Evolutionary conservation across 2,888 invertebrate species (phyloP), one percentile per base, ranked within the genome.

Genomic region (Pseudeuparius sepicola): DNA sequence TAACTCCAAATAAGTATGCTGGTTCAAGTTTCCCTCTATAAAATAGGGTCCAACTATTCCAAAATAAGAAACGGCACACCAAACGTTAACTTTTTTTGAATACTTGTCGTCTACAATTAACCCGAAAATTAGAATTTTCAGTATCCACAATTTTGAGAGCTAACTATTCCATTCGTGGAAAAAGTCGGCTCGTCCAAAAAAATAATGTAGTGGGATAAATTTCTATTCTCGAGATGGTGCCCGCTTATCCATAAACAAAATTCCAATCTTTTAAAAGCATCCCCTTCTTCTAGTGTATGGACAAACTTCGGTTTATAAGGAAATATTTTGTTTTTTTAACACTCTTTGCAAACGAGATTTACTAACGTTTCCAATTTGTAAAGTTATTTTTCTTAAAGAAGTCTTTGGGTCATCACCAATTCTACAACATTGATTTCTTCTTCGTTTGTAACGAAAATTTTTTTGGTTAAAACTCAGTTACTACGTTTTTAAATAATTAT

Each of bases 121-220:
- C n/a, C n/a, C n/a, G n/a, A n/a, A n/a, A n/a, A n/a, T n/a, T n/a
- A n/a, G n/a, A n/a, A n/a, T n/a, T n/a, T n/a, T n/a, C n/a, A n/a
- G n/a, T n/a, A n/a, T n/a, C n/a, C n/a, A 20, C 20, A 20, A 20
- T 20, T 20, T 20, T 20, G 20, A n/a, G 20, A 20, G n/a, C 20
- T 20, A 20, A 20, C 20, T 20, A 20, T n/a, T 20, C 20, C 20
- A n/a, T n/a, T 20, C 7, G 20, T 20, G 20, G 6, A n/a, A 20
- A 20, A 20, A 20, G 20, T 20, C n/a, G 20, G 7, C 20, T 20
- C 20, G 20, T 20, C 20, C 20, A n/a, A 20, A 20, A 20, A 20
- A 20, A 20, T 6, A 20, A 20, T 7, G 7, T 20, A 20, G 7
- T 20, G n/a, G 20, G n/a, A 6, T 7, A 20, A 20, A 20, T n/a